Evolutionary conservation across 2,797 vertebrate species (phyloP), one percentile per base, ranked within the genome.

Genomic region (Oreonectes daqikongensis): DNA sequence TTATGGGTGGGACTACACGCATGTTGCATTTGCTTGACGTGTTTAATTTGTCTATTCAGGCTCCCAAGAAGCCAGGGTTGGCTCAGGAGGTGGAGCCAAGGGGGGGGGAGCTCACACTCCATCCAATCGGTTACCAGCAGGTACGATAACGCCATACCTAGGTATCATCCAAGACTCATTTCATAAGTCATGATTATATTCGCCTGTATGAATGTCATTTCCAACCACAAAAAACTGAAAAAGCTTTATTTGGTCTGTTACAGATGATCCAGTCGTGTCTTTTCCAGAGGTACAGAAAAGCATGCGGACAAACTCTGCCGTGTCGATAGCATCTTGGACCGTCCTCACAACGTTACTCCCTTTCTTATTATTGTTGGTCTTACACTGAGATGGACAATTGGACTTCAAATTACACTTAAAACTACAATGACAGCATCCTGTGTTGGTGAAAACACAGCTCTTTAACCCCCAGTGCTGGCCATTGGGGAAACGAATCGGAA

Each of bases 251-350:
- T 12, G 11, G 2, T 42, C 50, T 53, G 28, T 48, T 44, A 77
- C 92, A 94, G 96, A 98, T 0, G 95, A 98, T 1, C 95, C 96
- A 0, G 92, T 92, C 0, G 92, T 89, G 17, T 64, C 81, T 68
- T 78, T 91, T 84, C 76, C 95, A 71, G 61, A 95, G 0, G 89
- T 97, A 60, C 92, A 94, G 81, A 94, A 93, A 75, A 98, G 94
- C 0, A 85, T 92, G 7, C 91, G 93, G 57, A 87, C 85, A 0
- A 90, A 92, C 81, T 94, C 93, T 0, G 92, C 93, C 0, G 89
- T 76, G 17, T 83, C 75, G 40, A 7, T 55, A 1, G 30, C 85
- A 0, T 87, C 89, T 32, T 55, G 89, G 44, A 87, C 89, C 70
- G 82, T 91, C 80, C 83, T 93, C 1, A 80, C 93, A 7, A 42